These are phyloP conservation scores for Sclerurus mexicanus DNA, from an alignment of 2,113 vertebrate species.

Conservation along the genomic window DNA sequence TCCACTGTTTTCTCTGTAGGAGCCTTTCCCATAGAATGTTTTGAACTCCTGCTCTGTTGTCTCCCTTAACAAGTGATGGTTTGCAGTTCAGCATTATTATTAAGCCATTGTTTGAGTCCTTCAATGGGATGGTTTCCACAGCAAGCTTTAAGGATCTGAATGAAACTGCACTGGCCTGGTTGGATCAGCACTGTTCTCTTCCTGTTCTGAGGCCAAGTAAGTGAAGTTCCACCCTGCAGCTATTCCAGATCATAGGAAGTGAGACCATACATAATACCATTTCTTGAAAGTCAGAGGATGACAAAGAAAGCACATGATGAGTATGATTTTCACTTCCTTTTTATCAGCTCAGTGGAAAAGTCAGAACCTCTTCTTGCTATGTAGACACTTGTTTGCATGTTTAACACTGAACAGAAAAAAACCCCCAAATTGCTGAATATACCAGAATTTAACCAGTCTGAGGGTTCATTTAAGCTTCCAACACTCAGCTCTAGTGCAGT, in stretches of 20 bases:
- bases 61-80: conserved; percentile 71
- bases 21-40: not conserved
- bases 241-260: not conserved
- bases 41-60: not conserved
- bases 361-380: not conserved
- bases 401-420: not conserved
- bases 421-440: not conserved
- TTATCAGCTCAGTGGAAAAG: not conserved
- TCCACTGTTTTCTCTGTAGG: not conserved
- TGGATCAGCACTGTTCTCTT: conserved; percentile 90
- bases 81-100: conserved; percentile 94
- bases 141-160: conserved; percentile 85
- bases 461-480: not conserved
- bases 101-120: conserved; percentile 95
- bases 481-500: not conserved
- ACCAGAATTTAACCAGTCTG: not conserved
- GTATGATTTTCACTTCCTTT: not conserved
- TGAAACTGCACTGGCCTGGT: conserved; percentile 86
- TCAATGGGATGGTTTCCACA: conserved; percentile 89
- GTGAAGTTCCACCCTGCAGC: conserved; percentile 48
- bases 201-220: conserved; percentile 91
- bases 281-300: not conserved
- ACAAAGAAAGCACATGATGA: not conserved
- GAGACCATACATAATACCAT: not conserved
- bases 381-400: not conserved